Evolutionary conservation across 2,888 invertebrate species (phyloP).

Genomic region (Lasioglossum malachurum): DNA sequence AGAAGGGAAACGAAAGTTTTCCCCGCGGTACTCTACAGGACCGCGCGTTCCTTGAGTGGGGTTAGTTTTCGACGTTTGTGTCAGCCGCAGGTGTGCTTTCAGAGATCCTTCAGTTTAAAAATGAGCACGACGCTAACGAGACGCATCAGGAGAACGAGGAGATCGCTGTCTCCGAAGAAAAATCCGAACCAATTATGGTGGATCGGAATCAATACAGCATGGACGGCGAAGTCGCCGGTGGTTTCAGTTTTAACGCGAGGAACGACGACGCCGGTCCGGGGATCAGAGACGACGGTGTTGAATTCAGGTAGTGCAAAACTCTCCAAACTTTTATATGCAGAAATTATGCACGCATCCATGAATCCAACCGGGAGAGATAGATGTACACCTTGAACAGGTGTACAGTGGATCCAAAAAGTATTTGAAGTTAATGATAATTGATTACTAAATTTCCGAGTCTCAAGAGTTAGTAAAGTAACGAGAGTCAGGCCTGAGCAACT

Average conservation of each 20-base stretch:
- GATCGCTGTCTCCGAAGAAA: constrained; percentile 67
- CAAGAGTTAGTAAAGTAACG: neutral
- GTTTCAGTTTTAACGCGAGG: constrained; percentile 63
- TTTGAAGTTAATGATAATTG: neutral
- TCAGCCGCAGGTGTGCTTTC: constrained; percentile 51
- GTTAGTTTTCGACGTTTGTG: neutral
- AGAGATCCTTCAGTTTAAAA: constrained; percentile 82
- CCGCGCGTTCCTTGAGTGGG: neutral
- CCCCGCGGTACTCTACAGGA: neutral
- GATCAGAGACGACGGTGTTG: constrained; percentile 76
- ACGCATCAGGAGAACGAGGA: constrained; percentile 64
- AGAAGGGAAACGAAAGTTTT: neutral
- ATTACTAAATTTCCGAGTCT: neutral
- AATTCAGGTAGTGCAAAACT: constrained; percentile 75
- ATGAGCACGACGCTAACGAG: constrained; percentile 69
- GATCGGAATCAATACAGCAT: constrained; percentile 79
- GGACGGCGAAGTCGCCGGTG: constrained; percentile 67
- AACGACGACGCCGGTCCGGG: constrained; percentile 72
- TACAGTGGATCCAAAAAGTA: neutral
- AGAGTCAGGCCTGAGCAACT: too few relatives aligned
- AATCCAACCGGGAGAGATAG: neutral
- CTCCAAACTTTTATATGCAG: constrained; percentile 13
- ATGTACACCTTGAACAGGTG: constrained; percentile 1
- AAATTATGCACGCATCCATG: constrained; percentile 10
- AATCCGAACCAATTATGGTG: constrained; percentile 73